These are phyloP conservation scores for Argyrosomus japonicus DNA, from an alignment of 2,113 vertebrate genomes.

Conservation along the genomic window DNA sequence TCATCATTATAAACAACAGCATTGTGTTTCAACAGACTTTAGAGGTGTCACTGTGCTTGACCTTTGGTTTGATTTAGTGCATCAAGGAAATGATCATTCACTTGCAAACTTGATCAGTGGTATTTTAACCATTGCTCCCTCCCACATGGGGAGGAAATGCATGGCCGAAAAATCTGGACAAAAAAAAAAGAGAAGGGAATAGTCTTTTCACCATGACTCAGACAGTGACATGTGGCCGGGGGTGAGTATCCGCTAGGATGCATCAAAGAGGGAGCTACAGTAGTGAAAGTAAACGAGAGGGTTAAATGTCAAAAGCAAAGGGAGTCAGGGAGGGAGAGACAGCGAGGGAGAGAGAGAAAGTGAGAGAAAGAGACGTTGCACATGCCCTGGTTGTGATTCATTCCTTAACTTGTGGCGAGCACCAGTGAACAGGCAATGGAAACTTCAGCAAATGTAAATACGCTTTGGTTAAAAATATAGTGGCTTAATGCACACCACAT, in stretches of 20 bases:
- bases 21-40: conserved; percentile 26
- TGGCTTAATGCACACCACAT: conserved; percentile 86
- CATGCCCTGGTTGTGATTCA: conserved; percentile 85
- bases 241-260: conserved; percentile 22
- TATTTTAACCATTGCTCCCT: conserved; percentile 57
- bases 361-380: conserved; percentile 77
- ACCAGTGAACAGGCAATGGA: conserved; percentile 86
- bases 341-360: conserved; percentile 60
- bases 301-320: conserved; percentile 60
- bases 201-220: conserved; percentile 21
- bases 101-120: conserved; percentile 68
- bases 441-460: conserved; percentile 88
- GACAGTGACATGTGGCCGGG: conserved; percentile 4
- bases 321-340: conserved; percentile 46
- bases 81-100: conserved; percentile 72
- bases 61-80: conserved; percentile 59
- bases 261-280: conserved; percentile 15
- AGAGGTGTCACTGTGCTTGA: conserved; percentile 8
- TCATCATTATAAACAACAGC: not conserved
- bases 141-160: conserved; percentile 64
- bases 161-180: conserved; percentile 20
- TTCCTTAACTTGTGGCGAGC: conserved; percentile 84
- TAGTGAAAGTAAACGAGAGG: conserved; percentile 30
- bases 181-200: conserved; percentile 24
- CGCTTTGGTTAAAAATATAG: conserved; percentile 88